These are phyloP conservation scores for Phymastichus coffea DNA, from an alignment of 1,140 invertebrate species.

Conservation along the genomic window DNA sequence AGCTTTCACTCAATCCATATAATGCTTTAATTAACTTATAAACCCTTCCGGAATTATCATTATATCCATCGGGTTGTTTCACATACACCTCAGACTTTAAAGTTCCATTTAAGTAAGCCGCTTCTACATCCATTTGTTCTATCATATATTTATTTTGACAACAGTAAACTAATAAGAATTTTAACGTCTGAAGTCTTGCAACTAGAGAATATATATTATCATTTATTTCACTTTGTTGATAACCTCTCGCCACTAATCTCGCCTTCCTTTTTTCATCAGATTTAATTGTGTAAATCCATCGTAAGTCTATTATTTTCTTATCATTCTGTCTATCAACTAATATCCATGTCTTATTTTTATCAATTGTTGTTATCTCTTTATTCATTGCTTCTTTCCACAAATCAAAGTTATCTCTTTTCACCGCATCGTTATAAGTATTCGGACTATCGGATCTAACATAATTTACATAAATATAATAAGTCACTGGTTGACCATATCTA, in stretches of 20 bases:
- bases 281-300: constrained; percentile 32
- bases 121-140: constrained; percentile 29
- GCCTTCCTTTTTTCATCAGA: constrained; percentile 29
- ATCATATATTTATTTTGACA: constrained; percentile 21
- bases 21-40: constrained; percentile 37
- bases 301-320: constrained; percentile 27
- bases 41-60: constrained; percentile 27
- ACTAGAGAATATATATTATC: constrained; percentile 33
- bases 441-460: not conserved
- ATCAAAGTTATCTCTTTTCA: not conserved
- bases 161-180: constrained; percentile 29
- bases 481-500: not conserved
- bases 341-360: constrained; percentile 33
- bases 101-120: constrained; percentile 29
- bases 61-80: constrained; percentile 42
- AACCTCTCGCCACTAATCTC: constrained; percentile 32
- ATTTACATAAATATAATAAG: constrained; percentile 15
- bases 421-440: not conserved
- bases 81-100: constrained; percentile 32
- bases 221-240: constrained; percentile 26
- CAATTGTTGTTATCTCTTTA: constrained; percentile 11
- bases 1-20: constrained; percentile 41
- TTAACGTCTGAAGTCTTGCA: constrained; percentile 27
- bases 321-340: constrained; percentile 25
- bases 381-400: constrained; percentile 23